Conservation (phyloP, 2,888 invertebrate species). For the Aquatica leii region DNA sequence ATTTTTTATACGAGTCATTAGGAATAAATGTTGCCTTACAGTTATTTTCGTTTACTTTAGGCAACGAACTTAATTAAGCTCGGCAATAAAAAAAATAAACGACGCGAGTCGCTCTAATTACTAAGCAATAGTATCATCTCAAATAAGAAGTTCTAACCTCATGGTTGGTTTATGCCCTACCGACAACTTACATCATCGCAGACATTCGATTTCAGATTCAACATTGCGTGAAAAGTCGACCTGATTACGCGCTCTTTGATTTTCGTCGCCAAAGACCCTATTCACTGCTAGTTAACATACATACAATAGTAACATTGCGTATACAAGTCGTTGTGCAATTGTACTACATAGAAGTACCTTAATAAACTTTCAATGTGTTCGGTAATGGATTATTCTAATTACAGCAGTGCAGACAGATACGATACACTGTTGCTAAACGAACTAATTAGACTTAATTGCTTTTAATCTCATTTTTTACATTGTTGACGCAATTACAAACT, state of each 20-base stretch:
- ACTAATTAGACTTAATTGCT: slow-evolving; percentile 37
- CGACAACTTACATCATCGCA: slow-evolving; percentile 51
- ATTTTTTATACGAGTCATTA: too few relatives aligned
- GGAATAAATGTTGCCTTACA: too few relatives aligned
- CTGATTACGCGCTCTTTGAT: slow-evolving; percentile 53
- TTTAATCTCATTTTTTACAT: neutral
- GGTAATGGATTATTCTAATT: slow-evolving; percentile 51
- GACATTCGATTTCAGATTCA: slow-evolving; percentile 58
- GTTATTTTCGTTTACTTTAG: too few relatives aligned
- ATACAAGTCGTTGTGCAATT: slow-evolving; percentile 25
- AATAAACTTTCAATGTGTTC: slow-evolving; percentile 46
- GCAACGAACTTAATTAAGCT: too few relatives aligned
- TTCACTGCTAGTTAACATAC: slow-evolving; percentile 37
- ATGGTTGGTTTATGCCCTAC: slow-evolving; percentile 46
- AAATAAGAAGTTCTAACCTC: slow-evolving; percentile 38
- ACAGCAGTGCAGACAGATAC: slow-evolving; percentile 39
- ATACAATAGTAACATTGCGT: slow-evolving; percentile 32
- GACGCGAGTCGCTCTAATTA: slow-evolving; percentile 40
- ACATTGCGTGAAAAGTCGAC: slow-evolving; percentile 60
- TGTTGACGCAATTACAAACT: too few relatives aligned
- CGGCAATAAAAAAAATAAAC: too few relatives aligned
- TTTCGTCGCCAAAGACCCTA: slow-evolving; percentile 44
- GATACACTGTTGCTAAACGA: slow-evolving; percentile 35
- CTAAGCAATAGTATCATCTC: slow-evolving; percentile 38
- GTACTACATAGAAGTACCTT: slow-evolving; percentile 37